Evolutionary conservation across 2,113 vertebrate species (phyloP).

Genomic region (Eupsittula cactorum): DNA sequence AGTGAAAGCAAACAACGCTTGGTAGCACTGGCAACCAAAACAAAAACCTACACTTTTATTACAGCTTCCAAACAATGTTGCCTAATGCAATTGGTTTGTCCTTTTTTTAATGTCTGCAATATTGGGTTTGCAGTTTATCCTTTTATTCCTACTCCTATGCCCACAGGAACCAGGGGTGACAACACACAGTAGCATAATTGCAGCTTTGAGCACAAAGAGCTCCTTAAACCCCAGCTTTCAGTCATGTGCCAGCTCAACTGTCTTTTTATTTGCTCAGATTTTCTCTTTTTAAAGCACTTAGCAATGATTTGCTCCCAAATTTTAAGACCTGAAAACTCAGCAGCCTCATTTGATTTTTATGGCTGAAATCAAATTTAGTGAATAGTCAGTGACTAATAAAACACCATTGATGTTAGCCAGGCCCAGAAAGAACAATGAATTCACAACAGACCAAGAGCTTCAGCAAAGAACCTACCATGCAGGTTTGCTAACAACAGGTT

Average conservation of each 20-base stretch:
- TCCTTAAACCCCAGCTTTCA: not conserved
- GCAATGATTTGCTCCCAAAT: not conserved
- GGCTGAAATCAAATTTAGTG: not conserved
- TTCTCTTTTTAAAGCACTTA: not conserved
- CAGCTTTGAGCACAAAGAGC: not conserved
- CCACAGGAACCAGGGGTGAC: not conserved
- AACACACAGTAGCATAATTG: not conserved
- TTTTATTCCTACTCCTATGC: not conserved
- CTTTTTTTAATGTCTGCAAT: rapidly evolving
- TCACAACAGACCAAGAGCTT: not conserved
- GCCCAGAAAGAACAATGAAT: not conserved
- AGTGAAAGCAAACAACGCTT: not conserved
- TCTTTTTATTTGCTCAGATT: not conserved
- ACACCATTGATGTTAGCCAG: not conserved
- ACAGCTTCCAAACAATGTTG: not conserved
- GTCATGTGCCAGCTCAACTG: not conserved
- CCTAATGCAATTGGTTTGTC: not conserved
- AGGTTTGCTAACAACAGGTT: not conserved
- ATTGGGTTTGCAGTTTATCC: not conserved
- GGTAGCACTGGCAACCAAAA: not conserved
- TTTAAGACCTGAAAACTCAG: not conserved
- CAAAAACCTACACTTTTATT: not conserved
- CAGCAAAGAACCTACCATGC: not conserved
- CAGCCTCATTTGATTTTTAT: not conserved
- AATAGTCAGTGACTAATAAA: not conserved